These are phyloP conservation scores for Sinocyclocheilus rhinocerous DNA, from an alignment of 2,113 vertebrate species.

Conservation along the genomic window DNA sequence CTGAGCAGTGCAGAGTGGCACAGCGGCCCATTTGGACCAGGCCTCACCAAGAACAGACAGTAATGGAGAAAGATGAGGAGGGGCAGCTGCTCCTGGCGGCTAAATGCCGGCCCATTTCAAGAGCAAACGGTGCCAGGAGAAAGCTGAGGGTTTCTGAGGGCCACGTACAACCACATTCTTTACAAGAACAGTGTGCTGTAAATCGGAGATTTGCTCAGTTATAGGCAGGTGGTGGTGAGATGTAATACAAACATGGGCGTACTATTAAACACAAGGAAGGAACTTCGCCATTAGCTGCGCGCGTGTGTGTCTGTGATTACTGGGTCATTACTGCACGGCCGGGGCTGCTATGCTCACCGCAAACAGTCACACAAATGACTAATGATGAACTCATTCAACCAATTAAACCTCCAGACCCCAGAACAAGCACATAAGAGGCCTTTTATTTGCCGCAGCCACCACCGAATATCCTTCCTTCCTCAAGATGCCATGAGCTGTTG, in stretches of 20 bases:
- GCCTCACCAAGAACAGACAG: slow-evolving; percentile 10
- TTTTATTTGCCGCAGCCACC: slow-evolving; percentile 10
- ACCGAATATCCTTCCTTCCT: not conserved
- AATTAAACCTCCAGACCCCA: slow-evolving; percentile 51
- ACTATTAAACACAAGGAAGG: not conserved
- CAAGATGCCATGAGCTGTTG: slow-evolving; percentile 8
- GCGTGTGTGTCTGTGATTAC: slow-evolving; percentile 40
- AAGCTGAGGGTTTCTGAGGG: not conserved
- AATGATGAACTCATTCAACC: slow-evolving; percentile 43
- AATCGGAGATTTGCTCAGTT: not conserved
- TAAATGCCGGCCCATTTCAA: slow-evolving; percentile 45
- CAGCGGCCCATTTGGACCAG: slow-evolving; percentile 17
- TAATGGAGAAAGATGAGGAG: slow-evolving; percentile 46
- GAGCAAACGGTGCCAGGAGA: slow-evolving; percentile 33
- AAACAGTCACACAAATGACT: slow-evolving; percentile 45
- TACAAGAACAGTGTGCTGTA: not conserved
- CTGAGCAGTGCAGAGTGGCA: slow-evolving; percentile 31
- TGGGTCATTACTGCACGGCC: slow-evolving; percentile 47
- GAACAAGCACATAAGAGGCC: not conserved
- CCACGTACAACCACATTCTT: not conserved
- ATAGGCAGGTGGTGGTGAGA: not conserved
- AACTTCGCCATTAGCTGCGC: slow-evolving; percentile 12
- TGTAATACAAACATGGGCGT: slow-evolving; percentile 4
- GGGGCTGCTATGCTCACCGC: slow-evolving; percentile 28
- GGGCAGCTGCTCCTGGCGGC: slow-evolving; percentile 10